Evolutionary conservation across 2,797 vertebrate species (phyloP).

Genomic region (Antennarius maculatus): DNA sequence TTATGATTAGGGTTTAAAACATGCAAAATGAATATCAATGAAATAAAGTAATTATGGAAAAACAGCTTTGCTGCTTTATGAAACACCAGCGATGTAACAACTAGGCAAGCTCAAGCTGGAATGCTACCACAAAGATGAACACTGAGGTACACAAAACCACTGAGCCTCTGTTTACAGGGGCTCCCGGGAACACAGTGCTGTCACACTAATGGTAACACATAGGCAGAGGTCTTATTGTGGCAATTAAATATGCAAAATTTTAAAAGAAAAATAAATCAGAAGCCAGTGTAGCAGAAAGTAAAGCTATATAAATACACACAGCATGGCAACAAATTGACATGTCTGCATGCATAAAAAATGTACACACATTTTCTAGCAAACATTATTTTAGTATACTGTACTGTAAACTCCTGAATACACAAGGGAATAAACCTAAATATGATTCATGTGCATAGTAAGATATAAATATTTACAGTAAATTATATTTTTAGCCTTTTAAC

Average conservation of each 20-base stretch:
- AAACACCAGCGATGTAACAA: constrained; percentile 15
- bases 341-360: neutral
- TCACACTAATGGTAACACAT: constrained; percentile 46
- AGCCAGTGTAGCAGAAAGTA: constrained; percentile 19
- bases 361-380: neutral
- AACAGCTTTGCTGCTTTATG: neutral
- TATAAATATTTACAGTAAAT: constrained; percentile 13
- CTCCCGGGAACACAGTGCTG: constrained; percentile 26
- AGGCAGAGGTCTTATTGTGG: constrained; percentile 8
- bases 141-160: constrained; percentile 12
- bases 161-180: constrained; percentile 24
- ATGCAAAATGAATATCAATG: constrained; percentile 7
- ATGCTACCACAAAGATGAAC: neutral
- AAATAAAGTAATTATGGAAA: constrained; percentile 25
- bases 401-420: neutral
- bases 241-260: constrained; percentile 40
- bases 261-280: constrained; percentile 10
- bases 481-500: constrained; percentile 15
- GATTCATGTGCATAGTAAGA: neutral
- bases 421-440: neutral
- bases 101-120: constrained; percentile 1
- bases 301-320: constrained; percentile 4
- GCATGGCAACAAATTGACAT: neutral
- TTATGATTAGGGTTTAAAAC: neutral
- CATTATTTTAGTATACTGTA: neutral